These are phyloP conservation scores for Montifringilla adamsi DNA, from an alignment of 2,113 vertebrate species.

Conservation along the genomic window DNA sequence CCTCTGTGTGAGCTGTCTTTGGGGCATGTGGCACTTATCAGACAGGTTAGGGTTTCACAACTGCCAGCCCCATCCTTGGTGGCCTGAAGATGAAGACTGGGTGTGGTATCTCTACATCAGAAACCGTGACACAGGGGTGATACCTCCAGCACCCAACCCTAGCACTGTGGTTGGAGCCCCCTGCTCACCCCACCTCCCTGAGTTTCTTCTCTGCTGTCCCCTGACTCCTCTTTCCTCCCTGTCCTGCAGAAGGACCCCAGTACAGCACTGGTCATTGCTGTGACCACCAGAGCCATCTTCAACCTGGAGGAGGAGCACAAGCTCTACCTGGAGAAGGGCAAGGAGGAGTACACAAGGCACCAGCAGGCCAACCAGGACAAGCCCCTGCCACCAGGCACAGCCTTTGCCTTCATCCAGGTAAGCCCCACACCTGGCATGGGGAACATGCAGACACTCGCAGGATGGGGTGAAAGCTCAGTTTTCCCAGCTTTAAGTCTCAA, in stretches of 20 bases:
- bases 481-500: neutral
- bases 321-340: constrained; percentile 60
- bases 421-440: neutral
- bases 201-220: neutral
- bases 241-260: constrained; percentile 71
- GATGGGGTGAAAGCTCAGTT: neutral
- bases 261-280: constrained; percentile 71
- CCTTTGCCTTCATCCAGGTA: constrained; percentile 72
- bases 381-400: constrained; percentile 54
- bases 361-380: constrained; percentile 44
- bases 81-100: neutral
- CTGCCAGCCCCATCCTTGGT: neutral
- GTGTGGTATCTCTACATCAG: neutral
- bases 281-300: constrained; percentile 74
- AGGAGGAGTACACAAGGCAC: constrained; percentile 37
- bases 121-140: rapidly evolving
- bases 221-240: neutral
- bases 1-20: neutral
- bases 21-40: neutral
- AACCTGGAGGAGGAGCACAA: constrained; percentile 56
- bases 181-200: neutral
- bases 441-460: neutral
- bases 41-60: neutral
- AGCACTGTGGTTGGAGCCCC: neutral
- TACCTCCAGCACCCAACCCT: neutral